Base-by-base conservation (phyloP, 1,140 invertebrate genomes). In the Caenorhabditis remanei region DNA sequence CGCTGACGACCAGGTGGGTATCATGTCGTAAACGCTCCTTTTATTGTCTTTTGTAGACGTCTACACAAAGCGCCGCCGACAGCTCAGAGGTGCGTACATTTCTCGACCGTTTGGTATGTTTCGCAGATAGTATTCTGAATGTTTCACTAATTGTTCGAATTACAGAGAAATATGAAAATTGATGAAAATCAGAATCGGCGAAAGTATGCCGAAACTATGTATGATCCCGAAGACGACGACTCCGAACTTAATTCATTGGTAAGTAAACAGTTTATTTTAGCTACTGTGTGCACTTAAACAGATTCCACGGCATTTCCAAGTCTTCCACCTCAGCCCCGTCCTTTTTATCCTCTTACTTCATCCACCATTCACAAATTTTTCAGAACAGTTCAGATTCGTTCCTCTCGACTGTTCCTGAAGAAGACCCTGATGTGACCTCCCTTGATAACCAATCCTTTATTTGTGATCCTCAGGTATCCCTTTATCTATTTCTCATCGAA, bases 41-140 rank as follows among this genome's bases (percentile, higher is more conserved):
- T 50, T 79, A 79, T 79, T 79, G 71, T 21, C 46, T 79, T 32
- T 79, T 79, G 71, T 79, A 79, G 71, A 40, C 24, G 46, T 79
- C 71, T 79, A 50, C 46, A 50, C 71, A 79, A 79, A 79, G n/a
- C 46, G 71, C 40, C 8, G 46, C 46, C 71, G 43, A 79, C 71
- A 50, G 40, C 46, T 79, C 71, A 46, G 71, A 79, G 46, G 40
- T 19, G 40, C 11, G 6, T 13, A 5, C 7, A 21, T 43, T 79
- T 79, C n/a, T 79, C 16, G 13, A 79, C 4, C 43, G 46, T 14
- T 43, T 79, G n/a, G 71, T 79, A 79, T 53, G 46, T 24, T 32
- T 32, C 32, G 32, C 32, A 32, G 32, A 32, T 32, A 32, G 46
- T 50, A 9, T 48, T 6, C 53, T 53, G 1, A 71, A 5, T 32